A percentile compares a stretch with the other conserved stretches of the same genome.
Evolutionary conservation across 1,140 invertebrate species (phyloP).

Genomic region (Nasonia vitripennis): DNA sequence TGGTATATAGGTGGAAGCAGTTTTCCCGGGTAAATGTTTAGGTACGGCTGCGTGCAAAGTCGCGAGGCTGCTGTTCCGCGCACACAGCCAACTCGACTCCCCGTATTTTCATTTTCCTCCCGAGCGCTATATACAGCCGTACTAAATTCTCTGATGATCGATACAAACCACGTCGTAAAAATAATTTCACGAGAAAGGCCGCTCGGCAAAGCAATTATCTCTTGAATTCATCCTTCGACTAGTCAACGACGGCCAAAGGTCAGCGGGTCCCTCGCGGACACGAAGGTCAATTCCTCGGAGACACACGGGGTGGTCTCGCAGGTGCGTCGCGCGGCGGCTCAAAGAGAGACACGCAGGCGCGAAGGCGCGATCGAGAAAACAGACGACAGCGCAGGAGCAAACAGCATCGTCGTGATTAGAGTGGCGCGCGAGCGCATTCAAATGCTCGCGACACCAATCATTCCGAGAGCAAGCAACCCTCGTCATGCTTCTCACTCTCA

Average conservation of each 20-base stretch:
- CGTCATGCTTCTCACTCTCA: slow-evolving; percentile 57
- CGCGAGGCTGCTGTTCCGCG: slow-evolving; percentile 25
- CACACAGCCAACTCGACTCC: not conserved
- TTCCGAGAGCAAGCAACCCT: slow-evolving; percentile 71
- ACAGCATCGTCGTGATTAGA: slow-evolving; percentile 71
- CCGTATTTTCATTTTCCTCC: not conserved
- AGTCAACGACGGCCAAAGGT: slow-evolving; percentile 31
- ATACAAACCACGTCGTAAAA: not conserved
- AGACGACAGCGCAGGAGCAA: slow-evolving; percentile 47
- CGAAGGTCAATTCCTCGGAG: slow-evolving; percentile 48
- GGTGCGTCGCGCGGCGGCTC: not conserved
- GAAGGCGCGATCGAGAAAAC: slow-evolving; percentile 66
- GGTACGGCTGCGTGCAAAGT: slow-evolving; percentile 56
- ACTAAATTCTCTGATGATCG: too few relatives aligned
- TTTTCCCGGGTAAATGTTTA: slow-evolving; percentile 67
- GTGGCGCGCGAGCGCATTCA: slow-evolving; percentile 73
- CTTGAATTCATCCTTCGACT: slow-evolving; percentile 40
- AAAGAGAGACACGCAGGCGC: slow-evolving; percentile 55
- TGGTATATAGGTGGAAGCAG: slow-evolving; percentile 60
- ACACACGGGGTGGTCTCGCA: not conserved
- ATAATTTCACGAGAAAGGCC: not conserved
- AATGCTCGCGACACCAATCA: slow-evolving; percentile 75
- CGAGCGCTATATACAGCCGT: too few relatives aligned
- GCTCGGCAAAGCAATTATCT: slow-evolving; percentile 35
- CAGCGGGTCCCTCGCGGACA: not conserved